Base-by-base conservation (phyloP, 1,140 invertebrate genomes). In the Bombyx mandarina region DNA sequence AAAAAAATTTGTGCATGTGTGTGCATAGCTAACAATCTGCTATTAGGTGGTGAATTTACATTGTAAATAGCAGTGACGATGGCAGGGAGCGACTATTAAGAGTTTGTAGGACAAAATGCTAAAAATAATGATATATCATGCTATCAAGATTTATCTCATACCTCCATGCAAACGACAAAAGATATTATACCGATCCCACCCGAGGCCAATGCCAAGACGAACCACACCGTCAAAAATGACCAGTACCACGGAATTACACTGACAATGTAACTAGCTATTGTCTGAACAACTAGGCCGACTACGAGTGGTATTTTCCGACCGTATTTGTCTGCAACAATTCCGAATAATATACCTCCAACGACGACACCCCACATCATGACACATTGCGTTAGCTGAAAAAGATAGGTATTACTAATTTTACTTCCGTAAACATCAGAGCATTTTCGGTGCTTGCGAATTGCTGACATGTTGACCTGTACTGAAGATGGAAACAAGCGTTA, bases 311-410 rank as follows among this genome's bases (percentile, higher is more conserved):
- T 88, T 59, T 74, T 86, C 22, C 80, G 69, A 6, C 86, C 89
- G 77, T 89, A 93, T 90, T 90, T 93, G 75, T 95, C 94, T 1
- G 93, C 91, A 54, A 93, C 70, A 22, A 91, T 82, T 60, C 94
- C 93, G 73, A 94, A 94, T 1, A 92, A 54, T 69, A 94, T 89
- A 66, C 92, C 92, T 54, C 88, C 86, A 49, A 93, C 63, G 45
- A 95, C 87, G 46, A 94, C 89, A n/a, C 94, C 94, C 46, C 91
- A 80, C 93, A 95, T 94, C 55, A 93, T 92, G 4, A 91, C 85
- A 7, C 90, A 90, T 74, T 95, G 94, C 3, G 91, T 91, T 4
- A 94, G 61, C 88, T 93, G 66, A 65, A 83, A 82, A 56, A 53
- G 18, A 51, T 35, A 2, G 4, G 2, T 3, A 35, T 35, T 3